Evolutionary conservation across 2,888 invertebrate species (phyloP).

Genomic region (Himalopsyche kuldschensis): DNA sequence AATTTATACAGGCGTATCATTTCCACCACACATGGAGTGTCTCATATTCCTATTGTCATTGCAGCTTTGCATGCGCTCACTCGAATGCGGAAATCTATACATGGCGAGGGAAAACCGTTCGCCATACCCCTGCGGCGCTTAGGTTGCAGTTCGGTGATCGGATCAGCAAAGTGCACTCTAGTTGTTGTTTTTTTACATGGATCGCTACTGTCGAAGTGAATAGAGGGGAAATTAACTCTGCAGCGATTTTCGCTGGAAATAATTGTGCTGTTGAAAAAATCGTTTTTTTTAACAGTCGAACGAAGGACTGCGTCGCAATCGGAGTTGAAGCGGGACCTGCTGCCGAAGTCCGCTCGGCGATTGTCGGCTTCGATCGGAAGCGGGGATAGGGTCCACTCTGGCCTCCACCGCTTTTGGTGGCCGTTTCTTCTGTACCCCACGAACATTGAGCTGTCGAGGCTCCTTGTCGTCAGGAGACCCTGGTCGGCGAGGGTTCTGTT

Average conservation of each 20-base stretch:
- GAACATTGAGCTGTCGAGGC: slow-evolving; percentile 24
- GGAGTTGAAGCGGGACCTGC: too few relatives aligned
- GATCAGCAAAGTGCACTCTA: not conserved
- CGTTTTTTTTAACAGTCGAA: not conserved
- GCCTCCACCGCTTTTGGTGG: slow-evolving; percentile 27
- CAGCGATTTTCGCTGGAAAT: not conserved
- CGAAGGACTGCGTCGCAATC: too few relatives aligned
- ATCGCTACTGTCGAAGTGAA: not conserved
- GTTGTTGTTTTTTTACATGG: not conserved
- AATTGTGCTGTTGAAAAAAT: not conserved
- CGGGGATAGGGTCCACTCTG: not conserved
- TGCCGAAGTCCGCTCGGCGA: not conserved
- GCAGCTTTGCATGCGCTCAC: too few relatives aligned
- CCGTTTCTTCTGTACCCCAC: slow-evolving; percentile 23
- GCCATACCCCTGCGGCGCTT: too few relatives aligned
- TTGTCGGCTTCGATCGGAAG: slow-evolving; percentile 21
- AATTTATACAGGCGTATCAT: too few relatives aligned
- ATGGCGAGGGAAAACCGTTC: too few relatives aligned
- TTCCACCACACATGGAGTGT: too few relatives aligned
- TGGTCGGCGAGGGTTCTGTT: slow-evolving; percentile 15
- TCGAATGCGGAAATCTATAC: too few relatives aligned
- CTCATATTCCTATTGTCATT: too few relatives aligned
- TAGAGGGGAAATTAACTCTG: not conserved
- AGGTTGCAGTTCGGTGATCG: not conserved
- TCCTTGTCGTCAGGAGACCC: slow-evolving; percentile 26